Percentiles rank a stretch among this genome's conserved stretches.
These are phyloP conservation scores for Beris morrisii DNA, from an alignment of 2,888 invertebrate species.

Conservation along the genomic window DNA sequence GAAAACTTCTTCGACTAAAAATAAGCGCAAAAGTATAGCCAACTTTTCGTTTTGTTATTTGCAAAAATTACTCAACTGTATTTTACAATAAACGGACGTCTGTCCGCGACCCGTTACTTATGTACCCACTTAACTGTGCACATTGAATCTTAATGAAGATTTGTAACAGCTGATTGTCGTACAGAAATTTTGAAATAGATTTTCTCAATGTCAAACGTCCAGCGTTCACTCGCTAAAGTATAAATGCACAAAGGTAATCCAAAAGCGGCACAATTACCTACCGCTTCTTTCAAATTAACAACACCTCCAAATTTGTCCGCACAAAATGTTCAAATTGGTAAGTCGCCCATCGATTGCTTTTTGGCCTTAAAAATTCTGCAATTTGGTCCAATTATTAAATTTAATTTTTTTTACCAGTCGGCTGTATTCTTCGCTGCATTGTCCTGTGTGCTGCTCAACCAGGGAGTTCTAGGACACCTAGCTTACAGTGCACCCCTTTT, in stretches of 20 bases:
- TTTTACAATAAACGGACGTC: slow-evolving; percentile 12
- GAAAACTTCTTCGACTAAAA: too few species aligned
- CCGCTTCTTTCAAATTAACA: slow-evolving; percentile 23
- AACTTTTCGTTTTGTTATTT: too few species aligned
- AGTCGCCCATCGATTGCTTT: not conserved
- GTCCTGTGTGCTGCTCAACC: not conserved
- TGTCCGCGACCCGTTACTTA: slow-evolving; percentile 8
- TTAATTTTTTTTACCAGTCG: slow-evolving; percentile 10
- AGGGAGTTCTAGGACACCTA: not conserved
- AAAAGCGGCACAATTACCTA: slow-evolving; percentile 15
- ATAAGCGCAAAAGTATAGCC: too few species aligned
- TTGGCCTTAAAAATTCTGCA: not conserved
- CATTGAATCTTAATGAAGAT: slow-evolving; percentile 32
- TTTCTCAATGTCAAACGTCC: slow-evolving; percentile 26
- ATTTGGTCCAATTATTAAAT: not conserved
- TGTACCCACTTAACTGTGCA: slow-evolving; percentile 16
- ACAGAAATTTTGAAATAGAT: slow-evolving; percentile 24
- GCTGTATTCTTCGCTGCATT: slow-evolving; percentile 11
- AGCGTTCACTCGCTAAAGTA: slow-evolving; percentile 19
- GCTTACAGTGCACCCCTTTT: slow-evolving; percentile 44
- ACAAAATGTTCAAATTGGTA: slow-evolving; percentile 25
- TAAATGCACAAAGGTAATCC: slow-evolving; percentile 26
- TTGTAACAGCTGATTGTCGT: slow-evolving; percentile 6
- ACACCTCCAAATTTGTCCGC: slow-evolving; percentile 10
- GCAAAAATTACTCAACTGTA: slow-evolving; percentile 17